phyloP scores from a whole-genome alignment of 2,113 vertebrate species.

The Synodontis membranacea region DNA sequence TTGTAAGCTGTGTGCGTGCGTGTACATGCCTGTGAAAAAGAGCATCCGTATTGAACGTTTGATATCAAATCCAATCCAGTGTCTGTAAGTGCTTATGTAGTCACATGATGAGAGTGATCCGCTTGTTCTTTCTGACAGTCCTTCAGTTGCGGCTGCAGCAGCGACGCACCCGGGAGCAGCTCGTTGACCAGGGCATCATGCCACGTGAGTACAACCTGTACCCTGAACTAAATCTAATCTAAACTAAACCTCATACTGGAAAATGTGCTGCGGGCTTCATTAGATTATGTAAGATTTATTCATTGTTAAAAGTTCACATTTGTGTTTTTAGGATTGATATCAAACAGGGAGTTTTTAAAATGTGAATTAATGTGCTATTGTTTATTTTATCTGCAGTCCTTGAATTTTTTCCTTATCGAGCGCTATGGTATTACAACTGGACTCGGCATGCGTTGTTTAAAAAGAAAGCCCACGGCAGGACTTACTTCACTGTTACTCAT shows the following conservation, averaged over 20 bases:
- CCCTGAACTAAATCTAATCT: too few species aligned
- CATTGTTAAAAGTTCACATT: not conserved
- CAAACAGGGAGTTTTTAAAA: not conserved
- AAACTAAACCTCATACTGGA: not conserved
- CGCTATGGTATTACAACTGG: not conserved
- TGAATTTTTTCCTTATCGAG: not conserved
- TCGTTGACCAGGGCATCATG: conserved; percentile 99
- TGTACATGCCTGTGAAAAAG: not conserved
- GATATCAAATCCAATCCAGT: not conserved
- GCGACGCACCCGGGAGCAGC: conserved; percentile 91
- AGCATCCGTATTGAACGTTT: conserved; percentile 4
- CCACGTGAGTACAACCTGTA: conserved; percentile 83
- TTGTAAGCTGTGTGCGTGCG: not conserved
- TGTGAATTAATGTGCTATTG: not conserved
- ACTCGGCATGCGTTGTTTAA: not conserved
- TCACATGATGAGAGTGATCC: conserved; percentile 23
- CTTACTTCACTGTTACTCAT: conserved; percentile 18
- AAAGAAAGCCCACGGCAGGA: conserved; percentile 1
- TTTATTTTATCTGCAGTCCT: not conserved
- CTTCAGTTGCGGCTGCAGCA: conserved; percentile 96
- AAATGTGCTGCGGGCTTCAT: not conserved
- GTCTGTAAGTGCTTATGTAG: not conserved
- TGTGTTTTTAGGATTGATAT: not conserved
- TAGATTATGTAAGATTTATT: not conserved
- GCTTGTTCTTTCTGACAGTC: conserved; percentile 70